Evolutionary conservation across 2,888 invertebrate genomes (phyloP), one percentile per base, ranked within the genome.

Genomic region (Diarsia mendica): DNA sequence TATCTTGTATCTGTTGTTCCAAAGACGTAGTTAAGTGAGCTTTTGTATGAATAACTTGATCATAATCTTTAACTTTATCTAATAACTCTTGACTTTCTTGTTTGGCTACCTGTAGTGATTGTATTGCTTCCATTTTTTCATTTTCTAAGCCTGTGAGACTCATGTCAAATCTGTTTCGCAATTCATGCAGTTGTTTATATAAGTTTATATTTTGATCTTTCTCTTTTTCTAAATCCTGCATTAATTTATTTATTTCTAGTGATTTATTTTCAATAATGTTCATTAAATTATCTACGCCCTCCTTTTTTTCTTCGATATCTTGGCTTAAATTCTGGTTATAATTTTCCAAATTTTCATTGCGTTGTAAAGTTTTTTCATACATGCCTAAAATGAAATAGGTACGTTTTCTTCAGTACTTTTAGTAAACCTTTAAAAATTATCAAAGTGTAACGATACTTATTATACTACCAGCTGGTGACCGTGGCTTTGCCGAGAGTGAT

Each of bases 31-130:
- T 77, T 2, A 90, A 72, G 70, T 91, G 88, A 46, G 89, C 84
- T 80, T 90, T 89, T 79, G 85, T 88, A 70, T 88, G 82, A 49
- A 90, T 66, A 6, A 89, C 72, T 18, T 91, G 85, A 77, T 92
- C 88, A 75, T 91, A 91, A 80, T 91, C 86, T 86, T 91, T 93
- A 5, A 93, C 86, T 85, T 90, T 93, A 74, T 92, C 84, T 23
- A 95, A 79, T 76, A 95, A 79, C 76, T 94, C 93, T 79, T 91
- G 86, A 84, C 95, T 95, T 87, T 96, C 94, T 83, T 90, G 90
- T 81, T 87, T 91, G 20, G 92, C 93, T 75, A 93, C 67, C 53
- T 93, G 87, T 55, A 95, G 81, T 20, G 91, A 92, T 67, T 87
- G 86, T 2, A 93, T 72, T 20, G 89, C 89, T 72, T 91, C 80